Evolutionary conservation across 2,888 invertebrate species (phyloP).

Genomic region (Abscondita cerata): DNA sequence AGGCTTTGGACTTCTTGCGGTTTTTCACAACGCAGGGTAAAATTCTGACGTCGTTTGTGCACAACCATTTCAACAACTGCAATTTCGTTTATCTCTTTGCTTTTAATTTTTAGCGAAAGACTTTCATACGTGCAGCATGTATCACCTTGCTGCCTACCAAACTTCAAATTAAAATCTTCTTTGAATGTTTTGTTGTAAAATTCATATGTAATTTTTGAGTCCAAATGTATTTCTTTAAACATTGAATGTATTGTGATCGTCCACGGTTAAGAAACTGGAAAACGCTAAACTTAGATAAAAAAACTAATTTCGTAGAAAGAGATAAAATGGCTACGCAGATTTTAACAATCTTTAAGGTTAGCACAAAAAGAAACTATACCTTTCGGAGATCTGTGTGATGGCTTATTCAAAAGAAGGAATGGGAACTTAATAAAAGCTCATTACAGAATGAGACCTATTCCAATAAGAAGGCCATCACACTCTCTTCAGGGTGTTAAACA

Average conservation of each 20-base stretch:
- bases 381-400: too few relatives aligned
- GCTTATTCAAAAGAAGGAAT: too few relatives aligned
- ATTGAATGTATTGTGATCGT: slow-evolving; percentile 13
- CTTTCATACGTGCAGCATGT: slow-evolving; percentile 27
- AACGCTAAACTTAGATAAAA: too few relatives aligned
- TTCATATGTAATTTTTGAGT: slow-evolving; percentile 27
- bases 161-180: slow-evolving; percentile 28
- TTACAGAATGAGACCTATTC: too few relatives aligned
- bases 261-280: too few relatives aligned
- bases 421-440: too few relatives aligned
- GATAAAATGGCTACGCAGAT: too few relatives aligned
- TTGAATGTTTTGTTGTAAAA: slow-evolving; percentile 10
- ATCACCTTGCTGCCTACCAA: slow-evolving; percentile 26
- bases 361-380: too few relatives aligned
- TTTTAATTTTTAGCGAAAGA: slow-evolving; percentile 24
- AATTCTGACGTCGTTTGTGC: slow-evolving; percentile 37
- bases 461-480: too few relatives aligned
- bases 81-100: slow-evolving; percentile 11
- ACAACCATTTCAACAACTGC: slow-evolving; percentile 37
- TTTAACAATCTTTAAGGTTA: too few relatives aligned
- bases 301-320: too few relatives aligned
- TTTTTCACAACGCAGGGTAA: slow-evolving; percentile 32
- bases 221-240: slow-evolving; percentile 23
- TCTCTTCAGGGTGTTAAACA: too few relatives aligned
- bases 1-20: slow-evolving; percentile 19